These are phyloP conservation scores for Xestobium rufovillosum DNA, from an alignment of 2,888 invertebrate genomes.

Conservation along the genomic window DNA sequence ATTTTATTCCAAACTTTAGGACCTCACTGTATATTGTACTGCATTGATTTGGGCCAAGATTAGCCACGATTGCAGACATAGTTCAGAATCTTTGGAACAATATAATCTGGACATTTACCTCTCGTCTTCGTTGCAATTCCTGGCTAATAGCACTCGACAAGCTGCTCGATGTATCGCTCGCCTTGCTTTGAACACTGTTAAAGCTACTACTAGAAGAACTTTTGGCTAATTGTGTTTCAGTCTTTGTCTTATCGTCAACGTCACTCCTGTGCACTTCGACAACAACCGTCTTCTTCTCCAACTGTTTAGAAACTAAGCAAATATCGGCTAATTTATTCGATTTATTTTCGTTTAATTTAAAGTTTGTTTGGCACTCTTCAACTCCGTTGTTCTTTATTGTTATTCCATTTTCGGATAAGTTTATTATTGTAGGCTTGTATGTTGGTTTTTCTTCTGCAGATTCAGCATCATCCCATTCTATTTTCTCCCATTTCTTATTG, in stretches of 20 bases:
- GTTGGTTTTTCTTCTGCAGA: slow-evolving; percentile 48
- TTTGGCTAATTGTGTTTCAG: slow-evolving; percentile 33
- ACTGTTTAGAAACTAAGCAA: slow-evolving; percentile 43
- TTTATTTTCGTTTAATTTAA: slow-evolving; percentile 29
- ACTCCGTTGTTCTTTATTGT: slow-evolving; percentile 55
- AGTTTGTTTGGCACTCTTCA: slow-evolving; percentile 38
- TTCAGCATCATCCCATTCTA: slow-evolving; percentile 54
- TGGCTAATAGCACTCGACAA: slow-evolving; percentile 63
- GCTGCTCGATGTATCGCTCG: slow-evolving; percentile 44
- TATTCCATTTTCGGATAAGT: slow-evolving; percentile 63
- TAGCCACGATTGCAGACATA: no score
- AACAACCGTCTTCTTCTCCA: slow-evolving; percentile 58
- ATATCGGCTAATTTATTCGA: slow-evolving; percentile 39
- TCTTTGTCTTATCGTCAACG: slow-evolving; percentile 32
- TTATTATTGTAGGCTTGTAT: slow-evolving; percentile 65
- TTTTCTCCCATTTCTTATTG: slow-evolving; percentile 37
- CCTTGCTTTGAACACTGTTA: slow-evolving; percentile 36
- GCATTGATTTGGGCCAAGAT: no score
- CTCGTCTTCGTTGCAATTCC: slow-evolving; percentile 60
- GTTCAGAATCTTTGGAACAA: no score
- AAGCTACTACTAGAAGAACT: slow-evolving; percentile 40
- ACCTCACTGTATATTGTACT: no score
- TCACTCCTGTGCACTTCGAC: slow-evolving; percentile 66
- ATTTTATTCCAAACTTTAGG: no score
- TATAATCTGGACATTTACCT: slow-evolving; percentile 50